Evolutionary conservation across 2,888 invertebrate genomes (phyloP), one percentile per base, ranked within the genome.

Genomic region (Nomada ferruginata): DNA sequence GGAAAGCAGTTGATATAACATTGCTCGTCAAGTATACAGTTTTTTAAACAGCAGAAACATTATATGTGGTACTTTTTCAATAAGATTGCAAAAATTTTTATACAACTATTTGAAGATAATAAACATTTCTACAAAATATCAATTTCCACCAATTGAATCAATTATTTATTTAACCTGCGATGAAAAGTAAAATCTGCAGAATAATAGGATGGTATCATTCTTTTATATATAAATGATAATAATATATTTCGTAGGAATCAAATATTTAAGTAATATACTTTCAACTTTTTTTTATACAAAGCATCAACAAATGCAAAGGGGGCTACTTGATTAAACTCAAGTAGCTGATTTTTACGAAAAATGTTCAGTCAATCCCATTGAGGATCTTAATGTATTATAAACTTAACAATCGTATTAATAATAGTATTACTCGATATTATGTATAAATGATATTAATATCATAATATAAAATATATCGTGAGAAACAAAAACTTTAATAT

Each of bases 31-130:
- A 82, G 80, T 84, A 82, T 79, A 84, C 76, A 75, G 55, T 72
- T 71, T 75, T 82, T 79, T 82, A 83, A 76, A 83, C 78, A 84
- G 70, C 80, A 76, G 76, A 60, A 76, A 78, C 80, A 77, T 83
- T 79, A 82, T 83, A 87, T 83, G 79, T 81, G 85, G 84, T 91
- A 91, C 85, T 87, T 90, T 89, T 86, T 90, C 29, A 89, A 85
- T 86, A 89, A 87, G 66, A 84, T 87, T 87, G 84, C 90, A 84
- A 89, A 90, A 90, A 80, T 90, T 64, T 92, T 90, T 92, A 90
- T 92, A 92, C 83, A 83, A 89, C 82, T 89, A 89, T 90, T 85
- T 89, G 88, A 89, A 86, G 84, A 90, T 86, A 92, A 93, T 92
- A 93, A 92, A 92, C 83, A 89, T 81, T 89, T 86, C 79, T 79